Evolutionary conservation across 2,113 vertebrate species (phyloP).

Genomic region (Colistium nudipinnis): DNA sequence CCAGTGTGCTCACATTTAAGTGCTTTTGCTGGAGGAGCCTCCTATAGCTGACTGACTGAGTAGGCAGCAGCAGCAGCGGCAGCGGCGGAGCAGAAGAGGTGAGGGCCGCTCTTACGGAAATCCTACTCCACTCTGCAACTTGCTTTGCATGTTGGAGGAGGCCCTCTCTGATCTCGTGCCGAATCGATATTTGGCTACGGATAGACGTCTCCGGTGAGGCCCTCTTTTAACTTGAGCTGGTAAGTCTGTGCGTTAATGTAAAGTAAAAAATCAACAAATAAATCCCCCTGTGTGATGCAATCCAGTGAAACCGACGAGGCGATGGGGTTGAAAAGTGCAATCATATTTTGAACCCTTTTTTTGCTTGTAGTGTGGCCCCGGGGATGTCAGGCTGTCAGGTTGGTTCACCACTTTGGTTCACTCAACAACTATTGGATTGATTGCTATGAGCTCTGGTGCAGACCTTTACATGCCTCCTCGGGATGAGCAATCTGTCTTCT

Average conservation of each 20-base stretch:
- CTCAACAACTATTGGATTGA: neutral
- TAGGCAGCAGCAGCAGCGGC: slow-evolving; percentile 64
- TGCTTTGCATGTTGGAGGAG: slow-evolving; percentile 39
- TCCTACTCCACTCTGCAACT: slow-evolving; percentile 44
- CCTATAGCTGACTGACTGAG: slow-evolving; percentile 71
- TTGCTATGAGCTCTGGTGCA: neutral
- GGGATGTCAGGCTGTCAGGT: neutral
- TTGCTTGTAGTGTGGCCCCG: neutral
- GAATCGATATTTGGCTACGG: slow-evolving; percentile 35
- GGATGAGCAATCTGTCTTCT: neutral
- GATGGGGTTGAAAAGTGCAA: slow-evolving; percentile 3
- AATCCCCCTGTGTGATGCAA: slow-evolving; percentile 33
- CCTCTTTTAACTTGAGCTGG: slow-evolving; percentile 14
- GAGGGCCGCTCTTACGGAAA: slow-evolving; percentile 64
- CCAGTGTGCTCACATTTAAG: slow-evolving; percentile 66
- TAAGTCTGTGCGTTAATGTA: slow-evolving; percentile 21
- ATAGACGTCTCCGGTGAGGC: slow-evolving; percentile 19
- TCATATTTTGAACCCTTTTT: neutral
- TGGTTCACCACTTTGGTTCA: neutral
- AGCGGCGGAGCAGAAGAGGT: slow-evolving; percentile 68
- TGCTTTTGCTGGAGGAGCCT: slow-evolving; percentile 69
- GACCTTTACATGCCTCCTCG: neutral
- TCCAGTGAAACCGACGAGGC: slow-evolving; percentile 17
- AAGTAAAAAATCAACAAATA: slow-evolving; percentile 26
- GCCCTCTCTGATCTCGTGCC: slow-evolving; percentile 49